Conservation (phyloP, 2,888 invertebrate genomes). For the Steromphala cineraria region DNA sequence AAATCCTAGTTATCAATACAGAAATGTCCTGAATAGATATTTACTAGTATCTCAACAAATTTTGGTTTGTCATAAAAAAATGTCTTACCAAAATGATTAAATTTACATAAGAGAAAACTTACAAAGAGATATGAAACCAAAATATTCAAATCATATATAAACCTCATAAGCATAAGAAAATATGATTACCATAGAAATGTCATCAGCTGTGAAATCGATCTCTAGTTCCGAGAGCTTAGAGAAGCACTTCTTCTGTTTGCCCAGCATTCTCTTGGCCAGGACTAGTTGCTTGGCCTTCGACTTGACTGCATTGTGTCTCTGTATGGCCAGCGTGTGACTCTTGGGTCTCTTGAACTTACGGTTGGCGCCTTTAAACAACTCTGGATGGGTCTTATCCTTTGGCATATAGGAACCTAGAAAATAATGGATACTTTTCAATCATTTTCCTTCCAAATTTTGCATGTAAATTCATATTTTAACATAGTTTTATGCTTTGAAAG, state of each 20-base stretch:
- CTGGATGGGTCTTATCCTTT: constrained; percentile 53
- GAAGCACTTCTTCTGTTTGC: constrained; percentile 18
- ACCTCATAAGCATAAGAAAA: too few species aligned
- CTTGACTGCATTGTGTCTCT: constrained; percentile 48
- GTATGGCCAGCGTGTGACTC: constrained; percentile 32
- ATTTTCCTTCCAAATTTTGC: too few species aligned
- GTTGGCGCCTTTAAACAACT: constrained; percentile 52
- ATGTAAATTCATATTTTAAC: neutral
- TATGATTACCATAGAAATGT: neutral
- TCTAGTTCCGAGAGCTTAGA: constrained; percentile 28
- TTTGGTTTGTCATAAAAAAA: too few species aligned
- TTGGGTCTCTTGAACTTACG: constrained; percentile 43
- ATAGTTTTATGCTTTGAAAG: neutral
- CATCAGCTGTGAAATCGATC: constrained; percentile 16
- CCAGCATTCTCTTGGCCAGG: neutral
- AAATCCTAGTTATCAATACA: too few species aligned
- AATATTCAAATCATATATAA: too few species aligned
- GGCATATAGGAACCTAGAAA: constrained; percentile 59
- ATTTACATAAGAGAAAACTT: too few species aligned
- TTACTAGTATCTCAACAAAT: too few species aligned
- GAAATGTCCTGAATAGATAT: too few species aligned
- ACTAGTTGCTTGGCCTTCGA: neutral
- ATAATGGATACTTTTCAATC: neutral
- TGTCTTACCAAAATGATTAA: too few species aligned
- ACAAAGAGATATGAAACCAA: too few species aligned